Evolutionary conservation across 2,113 vertebrate genomes (phyloP).

Genomic region (Nannobrachium achirus): DNA sequence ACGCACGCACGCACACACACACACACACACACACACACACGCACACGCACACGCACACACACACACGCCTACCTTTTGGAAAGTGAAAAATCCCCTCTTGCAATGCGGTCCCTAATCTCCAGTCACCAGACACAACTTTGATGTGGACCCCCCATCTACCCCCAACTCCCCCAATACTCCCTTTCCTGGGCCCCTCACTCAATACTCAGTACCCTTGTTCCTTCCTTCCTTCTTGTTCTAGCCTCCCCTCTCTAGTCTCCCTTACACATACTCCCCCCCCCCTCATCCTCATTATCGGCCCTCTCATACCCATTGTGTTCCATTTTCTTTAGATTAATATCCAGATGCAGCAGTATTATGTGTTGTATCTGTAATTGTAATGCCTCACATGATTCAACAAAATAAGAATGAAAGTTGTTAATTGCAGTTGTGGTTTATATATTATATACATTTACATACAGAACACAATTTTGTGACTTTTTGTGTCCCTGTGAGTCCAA

Average conservation of each 20-base stretch:
- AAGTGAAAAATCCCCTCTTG: constrained; percentile 68
- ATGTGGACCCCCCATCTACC: constrained; percentile 47
- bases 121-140: constrained; percentile 64
- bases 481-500: too few species aligned
- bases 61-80: constrained; percentile 31
- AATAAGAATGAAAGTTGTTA: too few species aligned
- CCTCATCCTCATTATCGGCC: neutral
- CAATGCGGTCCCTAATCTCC: constrained; percentile 68
- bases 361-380: too few species aligned
- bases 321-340: too few species aligned
- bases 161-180: constrained; percentile 17
- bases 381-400: too few species aligned
- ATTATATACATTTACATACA: too few species aligned
- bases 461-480: too few species aligned
- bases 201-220: constrained; percentile 10
- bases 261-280: constrained; percentile 7
- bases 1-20: constrained; percentile 28
- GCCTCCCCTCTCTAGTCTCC: too few species aligned
- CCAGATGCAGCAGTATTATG: too few species aligned
- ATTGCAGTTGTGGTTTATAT: too few species aligned
- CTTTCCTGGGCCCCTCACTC: constrained; percentile 51
- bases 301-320: neutral
- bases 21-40: constrained; percentile 23
- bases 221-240: constrained; percentile 35
- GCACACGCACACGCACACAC: constrained; percentile 18